Evolutionary conservation across 2,888 invertebrate species (phyloP).

Genomic region (Campoplex capitator): DNA sequence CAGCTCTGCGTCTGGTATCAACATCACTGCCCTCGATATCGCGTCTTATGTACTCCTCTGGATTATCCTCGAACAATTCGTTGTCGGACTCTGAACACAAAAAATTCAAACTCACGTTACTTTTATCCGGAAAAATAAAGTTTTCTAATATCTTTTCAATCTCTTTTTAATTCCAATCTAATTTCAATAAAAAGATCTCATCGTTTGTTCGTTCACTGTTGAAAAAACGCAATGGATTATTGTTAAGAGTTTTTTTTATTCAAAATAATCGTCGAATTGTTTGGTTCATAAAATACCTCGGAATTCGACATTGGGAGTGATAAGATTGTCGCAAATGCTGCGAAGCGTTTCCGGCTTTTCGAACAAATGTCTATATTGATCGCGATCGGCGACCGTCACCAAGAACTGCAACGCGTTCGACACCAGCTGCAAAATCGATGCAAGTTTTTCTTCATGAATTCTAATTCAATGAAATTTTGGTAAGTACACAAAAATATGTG

Average conservation of each 20-base stretch:
- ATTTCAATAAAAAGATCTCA: neutral
- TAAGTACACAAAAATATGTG: neutral
- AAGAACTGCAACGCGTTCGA: conserved; percentile 98
- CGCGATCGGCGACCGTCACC: conserved; percentile 96
- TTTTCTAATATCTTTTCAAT: neutral
- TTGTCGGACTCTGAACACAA: conserved; percentile 91
- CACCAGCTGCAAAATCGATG: conserved; percentile 89
- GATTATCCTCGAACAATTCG: conserved; percentile 98
- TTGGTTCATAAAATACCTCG: conserved; percentile 87
- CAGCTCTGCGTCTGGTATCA: conserved; percentile 97
- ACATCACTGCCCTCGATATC: conserved; percentile 99
- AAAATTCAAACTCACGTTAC: neutral
- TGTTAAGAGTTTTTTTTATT: neutral
- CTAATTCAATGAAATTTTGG: neutral
- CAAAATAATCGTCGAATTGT: no score
- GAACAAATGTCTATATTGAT: conserved; percentile 94
- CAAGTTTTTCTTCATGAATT: conserved; percentile 20
- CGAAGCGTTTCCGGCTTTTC: conserved; percentile 94
- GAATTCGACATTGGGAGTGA: conserved; percentile 99
- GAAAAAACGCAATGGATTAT: neutral
- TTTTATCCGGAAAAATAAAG: neutral
- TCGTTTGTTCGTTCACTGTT: neutral
- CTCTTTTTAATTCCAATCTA: no score
- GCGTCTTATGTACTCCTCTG: conserved; percentile 97
- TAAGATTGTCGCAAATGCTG: conserved; percentile 98